Percentiles rank a stretch among this genome's conserved stretches.
phyloP scores from a whole-genome alignment of 1,140 invertebrate genomes.

The Capitella teleta region DNA sequence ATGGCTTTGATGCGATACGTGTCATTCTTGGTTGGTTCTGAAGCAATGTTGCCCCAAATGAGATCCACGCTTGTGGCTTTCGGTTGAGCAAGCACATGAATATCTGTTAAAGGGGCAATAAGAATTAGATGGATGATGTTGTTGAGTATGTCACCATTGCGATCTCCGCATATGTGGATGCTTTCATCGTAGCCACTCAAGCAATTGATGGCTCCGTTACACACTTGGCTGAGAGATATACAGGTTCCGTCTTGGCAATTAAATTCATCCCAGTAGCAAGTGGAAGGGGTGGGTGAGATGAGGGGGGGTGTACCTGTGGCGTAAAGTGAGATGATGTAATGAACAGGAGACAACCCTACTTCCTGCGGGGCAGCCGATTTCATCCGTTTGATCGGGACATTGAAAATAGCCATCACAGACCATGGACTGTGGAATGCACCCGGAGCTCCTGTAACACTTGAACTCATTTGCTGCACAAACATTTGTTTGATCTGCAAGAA shows the following conservation, averaged over 20 bases:
- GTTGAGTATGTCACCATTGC: no score
- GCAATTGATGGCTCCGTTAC: not conserved
- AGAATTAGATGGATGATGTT: no score
- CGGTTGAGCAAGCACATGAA: no score
- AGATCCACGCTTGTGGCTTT: no score
- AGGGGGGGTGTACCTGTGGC: not conserved
- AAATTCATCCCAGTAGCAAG: not conserved
- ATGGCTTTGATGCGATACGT: no score
- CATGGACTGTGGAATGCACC: constrained; percentile 3
- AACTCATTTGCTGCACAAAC: no score
- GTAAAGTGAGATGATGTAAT: not conserved
- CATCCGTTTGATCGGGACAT: constrained; percentile 2
- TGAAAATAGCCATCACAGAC: constrained; percentile 11
- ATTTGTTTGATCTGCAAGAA: no score
- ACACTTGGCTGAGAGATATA: not conserved
- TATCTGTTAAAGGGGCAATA: no score
- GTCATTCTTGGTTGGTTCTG: no score
- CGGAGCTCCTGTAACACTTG: not conserved
- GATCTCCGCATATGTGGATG: no score
- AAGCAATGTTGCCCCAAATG: no score
- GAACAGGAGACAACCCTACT: not conserved
- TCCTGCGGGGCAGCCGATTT: not conserved
- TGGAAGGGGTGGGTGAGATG: not conserved
- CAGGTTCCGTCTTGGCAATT: not conserved
- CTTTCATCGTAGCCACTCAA: not conserved